Evolutionary conservation across 2,888 invertebrate species (phyloP).

Genomic region (Aromia moschata): DNA sequence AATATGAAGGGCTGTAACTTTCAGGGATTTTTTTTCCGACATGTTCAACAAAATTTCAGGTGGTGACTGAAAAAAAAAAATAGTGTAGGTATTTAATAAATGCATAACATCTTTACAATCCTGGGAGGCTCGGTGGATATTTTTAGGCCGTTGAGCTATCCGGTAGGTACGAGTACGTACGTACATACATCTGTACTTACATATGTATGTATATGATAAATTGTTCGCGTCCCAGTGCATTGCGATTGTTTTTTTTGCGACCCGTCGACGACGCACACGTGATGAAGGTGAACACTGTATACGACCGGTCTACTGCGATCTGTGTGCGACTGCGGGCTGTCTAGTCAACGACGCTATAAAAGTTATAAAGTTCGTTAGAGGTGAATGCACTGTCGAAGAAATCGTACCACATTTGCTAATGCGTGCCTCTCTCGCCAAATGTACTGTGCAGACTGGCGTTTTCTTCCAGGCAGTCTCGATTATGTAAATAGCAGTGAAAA

Average conservation of each 20-base stretch:
- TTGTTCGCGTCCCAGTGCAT: background rate
- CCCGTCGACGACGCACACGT: slow-evolving; percentile 9
- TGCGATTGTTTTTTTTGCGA: slow-evolving; percentile 15
- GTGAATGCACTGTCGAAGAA: slow-evolving; percentile 27
- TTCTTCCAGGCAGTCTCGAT: background rate
- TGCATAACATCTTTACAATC: too few species aligned
- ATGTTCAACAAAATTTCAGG: too few species aligned
- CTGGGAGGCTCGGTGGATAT: too few species aligned
- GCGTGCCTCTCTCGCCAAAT: background rate
- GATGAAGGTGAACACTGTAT: slow-evolving; percentile 1
- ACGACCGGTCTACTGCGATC: slow-evolving; percentile 15
- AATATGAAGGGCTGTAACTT: too few species aligned
- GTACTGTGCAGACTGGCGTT: background rate
- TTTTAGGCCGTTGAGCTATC: background rate
- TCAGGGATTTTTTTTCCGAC: too few species aligned
- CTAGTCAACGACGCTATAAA: slow-evolving; percentile 23
- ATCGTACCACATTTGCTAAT: slow-evolving; percentile 13
- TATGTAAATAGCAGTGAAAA: too few species aligned
- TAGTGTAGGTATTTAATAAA: too few species aligned
- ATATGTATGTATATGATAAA: background rate
- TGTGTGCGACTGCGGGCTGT: slow-evolving; percentile 11
- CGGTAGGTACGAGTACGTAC: too few species aligned
- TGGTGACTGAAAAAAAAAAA: too few species aligned
- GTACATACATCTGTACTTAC: too few species aligned
- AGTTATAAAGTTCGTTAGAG: slow-evolving; percentile 28